phyloP scores from a whole-genome alignment of 2,797 vertebrate species.

The Pogonophryne albipinna region DNA sequence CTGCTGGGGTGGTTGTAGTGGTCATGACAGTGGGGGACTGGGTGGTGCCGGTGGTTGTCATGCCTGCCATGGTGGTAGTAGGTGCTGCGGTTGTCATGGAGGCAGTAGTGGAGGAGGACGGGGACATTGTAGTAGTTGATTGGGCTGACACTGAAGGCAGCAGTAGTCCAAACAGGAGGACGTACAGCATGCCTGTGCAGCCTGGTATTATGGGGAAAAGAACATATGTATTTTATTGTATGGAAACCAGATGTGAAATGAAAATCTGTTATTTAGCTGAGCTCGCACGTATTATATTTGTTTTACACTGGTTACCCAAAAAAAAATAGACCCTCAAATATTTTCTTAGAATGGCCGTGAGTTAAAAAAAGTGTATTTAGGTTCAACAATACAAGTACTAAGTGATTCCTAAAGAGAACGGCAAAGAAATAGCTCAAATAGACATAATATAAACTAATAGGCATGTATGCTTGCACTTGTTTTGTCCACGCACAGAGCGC shows the following conservation, averaged over 20 bases:
- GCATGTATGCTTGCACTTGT: background rate
- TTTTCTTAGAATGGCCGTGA: background rate
- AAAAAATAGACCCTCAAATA: background rate
- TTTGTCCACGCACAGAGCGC: background rate
- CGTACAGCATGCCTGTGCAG: constrained; percentile 56
- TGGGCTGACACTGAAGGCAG: constrained; percentile 57
- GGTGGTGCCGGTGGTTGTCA: background rate
- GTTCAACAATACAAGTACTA: background rate
- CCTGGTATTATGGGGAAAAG: constrained; percentile 26
- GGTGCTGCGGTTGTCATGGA: background rate
- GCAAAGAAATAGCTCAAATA: background rate
- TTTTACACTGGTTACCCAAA: background rate
- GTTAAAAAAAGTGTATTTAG: background rate
- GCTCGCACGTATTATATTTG: background rate
- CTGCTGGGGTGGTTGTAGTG: background rate
- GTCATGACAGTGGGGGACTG: background rate
- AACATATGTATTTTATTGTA: constrained; percentile 13
- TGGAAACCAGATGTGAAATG: background rate
- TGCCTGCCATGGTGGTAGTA: background rate
- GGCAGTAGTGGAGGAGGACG: background rate
- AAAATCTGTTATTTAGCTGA: background rate
- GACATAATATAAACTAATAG: too few species aligned
- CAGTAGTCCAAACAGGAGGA: constrained; percentile 72
- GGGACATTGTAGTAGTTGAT: accelerated
- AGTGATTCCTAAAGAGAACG: too few species aligned